phyloP scores from a whole-genome alignment of 2,797 vertebrate species.

The Phrynocephalus forsythii region DNA sequence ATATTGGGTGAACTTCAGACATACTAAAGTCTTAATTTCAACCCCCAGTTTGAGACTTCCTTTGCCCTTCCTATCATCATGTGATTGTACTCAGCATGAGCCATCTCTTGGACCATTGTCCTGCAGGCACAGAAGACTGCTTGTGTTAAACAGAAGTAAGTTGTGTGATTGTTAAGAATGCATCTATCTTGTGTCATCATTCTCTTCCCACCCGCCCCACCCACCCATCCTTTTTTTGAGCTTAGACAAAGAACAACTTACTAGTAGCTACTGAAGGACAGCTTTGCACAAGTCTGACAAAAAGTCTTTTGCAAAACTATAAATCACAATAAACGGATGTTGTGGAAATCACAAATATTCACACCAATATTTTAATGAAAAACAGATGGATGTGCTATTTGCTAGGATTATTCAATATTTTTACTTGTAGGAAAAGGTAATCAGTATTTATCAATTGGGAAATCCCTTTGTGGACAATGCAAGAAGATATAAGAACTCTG shows the following conservation, averaged over 20 bases:
- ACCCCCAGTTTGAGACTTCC: neutral
- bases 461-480: too few relatives aligned
- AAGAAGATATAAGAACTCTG: too few relatives aligned
- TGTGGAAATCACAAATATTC: too few relatives aligned
- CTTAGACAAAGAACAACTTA: constrained; percentile 7
- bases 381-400: neutral
- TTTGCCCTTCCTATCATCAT: neutral
- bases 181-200: constrained; percentile 10
- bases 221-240: neutral
- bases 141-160: constrained; percentile 8
- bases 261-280: neutral
- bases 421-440: too few relatives aligned
- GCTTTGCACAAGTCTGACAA: neutral
- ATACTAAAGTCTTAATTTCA: neutral
- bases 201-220: neutral
- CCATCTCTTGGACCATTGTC: constrained; percentile 2
- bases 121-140: neutral
- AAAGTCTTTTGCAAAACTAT: neutral
- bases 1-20: neutral
- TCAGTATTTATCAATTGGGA: too few relatives aligned
- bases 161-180: constrained; percentile 18
- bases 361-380: neutral
- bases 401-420: too few relatives aligned
- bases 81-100: neutral
- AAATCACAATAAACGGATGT: neutral